Evolutionary conservation across 2,113 vertebrate species (phyloP).

Genomic region (Phocoena sinus): DNA sequence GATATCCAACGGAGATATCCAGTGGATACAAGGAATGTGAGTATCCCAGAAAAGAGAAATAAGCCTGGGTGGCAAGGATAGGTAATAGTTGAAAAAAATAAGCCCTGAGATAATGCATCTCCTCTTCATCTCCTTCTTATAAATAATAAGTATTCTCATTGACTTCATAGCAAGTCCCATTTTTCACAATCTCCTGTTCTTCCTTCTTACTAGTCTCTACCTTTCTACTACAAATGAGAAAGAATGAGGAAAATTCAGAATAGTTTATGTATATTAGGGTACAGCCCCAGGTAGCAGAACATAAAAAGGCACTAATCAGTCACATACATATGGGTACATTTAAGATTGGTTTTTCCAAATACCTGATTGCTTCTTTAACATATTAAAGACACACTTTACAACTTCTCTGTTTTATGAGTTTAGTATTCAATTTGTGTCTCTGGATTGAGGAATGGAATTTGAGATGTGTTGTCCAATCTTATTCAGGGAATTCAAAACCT

Average conservation of each 20-base stretch:
- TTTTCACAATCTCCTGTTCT: background rate
- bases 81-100: background rate
- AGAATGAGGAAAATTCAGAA: background rate
- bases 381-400: background rate
- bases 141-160: background rate
- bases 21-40: background rate
- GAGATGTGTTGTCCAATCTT: background rate
- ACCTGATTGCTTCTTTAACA: background rate
- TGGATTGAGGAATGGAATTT: background rate
- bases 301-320: background rate
- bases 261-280: background rate
- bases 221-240: background rate
- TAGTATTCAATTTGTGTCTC: background rate
- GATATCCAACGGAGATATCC: background rate
- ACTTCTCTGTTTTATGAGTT: background rate
- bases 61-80: background rate
- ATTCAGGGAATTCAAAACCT: background rate
- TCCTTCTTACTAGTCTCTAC: background rate
- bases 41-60: background rate
- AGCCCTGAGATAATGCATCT: background rate
- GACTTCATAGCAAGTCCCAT: background rate
- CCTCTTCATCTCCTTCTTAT: background rate
- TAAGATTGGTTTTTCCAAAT: background rate
- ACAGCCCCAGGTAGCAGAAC: rapidly evolving
- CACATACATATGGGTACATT: background rate